Conservation (phyloP, 2,113 vertebrate species). For the Ramphastos sulfuratus region DNA sequence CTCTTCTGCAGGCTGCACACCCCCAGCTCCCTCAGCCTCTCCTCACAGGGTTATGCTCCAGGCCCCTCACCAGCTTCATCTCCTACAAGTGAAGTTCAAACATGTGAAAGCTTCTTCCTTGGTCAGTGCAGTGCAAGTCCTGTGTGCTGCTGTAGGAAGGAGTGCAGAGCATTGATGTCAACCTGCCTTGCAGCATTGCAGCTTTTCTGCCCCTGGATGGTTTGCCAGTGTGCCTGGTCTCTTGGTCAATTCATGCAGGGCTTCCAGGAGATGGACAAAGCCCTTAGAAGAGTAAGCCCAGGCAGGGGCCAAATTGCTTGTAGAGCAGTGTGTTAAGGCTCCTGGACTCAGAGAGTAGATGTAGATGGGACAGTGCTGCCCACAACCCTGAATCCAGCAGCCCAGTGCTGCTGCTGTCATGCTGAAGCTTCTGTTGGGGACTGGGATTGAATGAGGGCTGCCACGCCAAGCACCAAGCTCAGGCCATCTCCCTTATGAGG, state of each 20-base stretch:
- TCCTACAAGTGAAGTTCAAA: neutral
- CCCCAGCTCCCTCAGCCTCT: no score
- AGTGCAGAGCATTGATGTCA: neutral
- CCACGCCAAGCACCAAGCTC: no score
- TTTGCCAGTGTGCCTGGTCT: neutral
- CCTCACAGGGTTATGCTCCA: no score
- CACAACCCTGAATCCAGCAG: no score
- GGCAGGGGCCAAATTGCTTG: neutral
- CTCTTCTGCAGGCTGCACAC: no score
- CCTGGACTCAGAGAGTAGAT: neutral
- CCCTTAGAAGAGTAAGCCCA: neutral
- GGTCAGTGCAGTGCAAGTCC: neutral
- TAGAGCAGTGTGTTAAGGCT: neutral
- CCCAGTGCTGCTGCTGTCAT: no score
- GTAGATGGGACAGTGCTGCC: no score
- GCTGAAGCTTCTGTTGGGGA: no score
- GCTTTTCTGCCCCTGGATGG: neutral
- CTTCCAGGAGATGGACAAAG: neutral
- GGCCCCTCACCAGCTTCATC: no score
- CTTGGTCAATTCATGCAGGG: neutral
- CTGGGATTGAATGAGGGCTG: no score
- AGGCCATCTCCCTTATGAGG: no score
- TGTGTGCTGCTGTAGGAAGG: neutral
- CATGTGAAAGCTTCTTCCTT: neutral
- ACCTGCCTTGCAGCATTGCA: neutral